Evolutionary conservation across 2,888 invertebrate genomes (phyloP).

Genomic region (Yponomeuta plumbellus): DNA sequence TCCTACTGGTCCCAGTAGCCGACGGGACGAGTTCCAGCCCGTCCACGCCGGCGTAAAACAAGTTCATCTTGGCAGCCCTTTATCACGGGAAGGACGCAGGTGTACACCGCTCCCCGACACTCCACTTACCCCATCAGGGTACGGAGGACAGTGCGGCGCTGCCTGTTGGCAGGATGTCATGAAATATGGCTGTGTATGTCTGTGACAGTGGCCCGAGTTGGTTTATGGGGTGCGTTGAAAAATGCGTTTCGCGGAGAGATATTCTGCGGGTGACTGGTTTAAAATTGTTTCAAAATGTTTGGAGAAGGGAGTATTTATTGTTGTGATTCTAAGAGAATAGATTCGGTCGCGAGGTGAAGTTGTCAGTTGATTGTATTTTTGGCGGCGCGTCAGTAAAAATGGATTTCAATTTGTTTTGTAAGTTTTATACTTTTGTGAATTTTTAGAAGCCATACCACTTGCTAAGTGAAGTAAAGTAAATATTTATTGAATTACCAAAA

Average conservation of each 20-base stretch:
- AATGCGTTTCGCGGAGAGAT: neutral
- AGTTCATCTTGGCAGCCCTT: constrained; percentile 52
- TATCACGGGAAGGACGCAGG: constrained; percentile 57
- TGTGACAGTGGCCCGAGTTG: neutral
- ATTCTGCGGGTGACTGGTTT: neutral
- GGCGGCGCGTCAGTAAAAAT: neutral
- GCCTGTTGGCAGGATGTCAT: neutral
- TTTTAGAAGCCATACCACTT: neutral
- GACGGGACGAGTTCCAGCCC: neutral
- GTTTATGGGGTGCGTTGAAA: neutral
- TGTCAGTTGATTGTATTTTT: neutral
- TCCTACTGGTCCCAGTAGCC: neutral
- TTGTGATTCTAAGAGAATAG: no score
- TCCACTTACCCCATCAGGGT: neutral
- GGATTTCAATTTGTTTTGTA: neutral
- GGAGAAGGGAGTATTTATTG: no score
- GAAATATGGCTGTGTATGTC: neutral
- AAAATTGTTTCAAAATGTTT: no score
- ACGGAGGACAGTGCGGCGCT: neutral
- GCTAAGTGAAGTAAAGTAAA: neutral
- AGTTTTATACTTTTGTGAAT: neutral
- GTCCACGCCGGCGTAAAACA: constrained; percentile 30
- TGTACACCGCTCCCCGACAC: constrained; percentile 30
- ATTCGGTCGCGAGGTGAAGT: neutral
- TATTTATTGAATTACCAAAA: no score